A percentile compares a stretch with the other conserved stretches of the same genome.
These are phyloP conservation scores for Lithobius niger DNA, from an alignment of 1,140 invertebrate species.

Conservation along the genomic window DNA sequence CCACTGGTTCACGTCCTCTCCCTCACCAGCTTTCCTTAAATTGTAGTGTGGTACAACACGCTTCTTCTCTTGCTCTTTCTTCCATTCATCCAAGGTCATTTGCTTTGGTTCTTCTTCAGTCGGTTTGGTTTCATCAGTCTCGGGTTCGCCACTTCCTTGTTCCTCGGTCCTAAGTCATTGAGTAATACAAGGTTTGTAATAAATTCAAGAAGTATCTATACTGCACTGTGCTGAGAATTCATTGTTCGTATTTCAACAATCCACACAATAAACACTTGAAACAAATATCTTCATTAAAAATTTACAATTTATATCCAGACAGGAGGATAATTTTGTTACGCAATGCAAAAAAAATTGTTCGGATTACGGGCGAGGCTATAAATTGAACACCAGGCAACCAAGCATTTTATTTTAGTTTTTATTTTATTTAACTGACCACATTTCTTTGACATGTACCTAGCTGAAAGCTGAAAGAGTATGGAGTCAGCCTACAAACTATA, in stretches of 20 bases:
- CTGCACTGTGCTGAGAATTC: too few relatives aligned
- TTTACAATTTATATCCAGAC: too few relatives aligned
- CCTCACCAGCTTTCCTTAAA: slow-evolving; percentile 79
- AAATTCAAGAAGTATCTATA: neutral
- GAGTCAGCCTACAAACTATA: too few relatives aligned
- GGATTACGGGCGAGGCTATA: too few relatives aligned
- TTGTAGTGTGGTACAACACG: slow-evolving; percentile 56
- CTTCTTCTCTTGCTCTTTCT: slow-evolving; percentile 46
- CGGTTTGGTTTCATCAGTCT: slow-evolving; percentile 10
- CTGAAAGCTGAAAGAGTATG: too few relatives aligned
- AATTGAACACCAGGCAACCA: too few relatives aligned
- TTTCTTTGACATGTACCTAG: too few relatives aligned
- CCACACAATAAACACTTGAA: neutral
- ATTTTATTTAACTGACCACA: too few relatives aligned
- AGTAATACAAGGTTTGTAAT: neutral
- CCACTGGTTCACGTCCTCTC: slow-evolving; percentile 78
- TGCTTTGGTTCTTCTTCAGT: slow-evolving; percentile 32
- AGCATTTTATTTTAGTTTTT: too few relatives aligned
- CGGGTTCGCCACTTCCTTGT: neutral
- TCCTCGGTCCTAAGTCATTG: neutral
- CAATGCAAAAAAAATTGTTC: too few relatives aligned
- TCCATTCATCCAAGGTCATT: slow-evolving; percentile 78
- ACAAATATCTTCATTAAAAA: neutral
- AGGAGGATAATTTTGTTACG: too few relatives aligned
- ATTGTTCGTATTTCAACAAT: too few relatives aligned